These are phyloP conservation scores for Noturus placidus DNA, from an alignment of 2,113 vertebrate species.

Conservation along the genomic window DNA sequence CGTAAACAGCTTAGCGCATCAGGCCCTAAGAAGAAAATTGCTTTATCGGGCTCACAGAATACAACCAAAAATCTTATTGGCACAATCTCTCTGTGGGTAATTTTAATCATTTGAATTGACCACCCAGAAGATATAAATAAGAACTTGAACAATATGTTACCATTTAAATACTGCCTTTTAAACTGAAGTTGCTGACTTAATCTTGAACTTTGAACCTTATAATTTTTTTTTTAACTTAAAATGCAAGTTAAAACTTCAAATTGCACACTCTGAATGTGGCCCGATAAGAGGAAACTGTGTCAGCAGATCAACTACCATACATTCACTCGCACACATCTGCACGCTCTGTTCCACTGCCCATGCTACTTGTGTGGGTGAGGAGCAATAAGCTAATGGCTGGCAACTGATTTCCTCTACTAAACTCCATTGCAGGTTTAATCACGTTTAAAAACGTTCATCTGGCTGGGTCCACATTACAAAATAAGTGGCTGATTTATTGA, in stretches of 20 bases:
- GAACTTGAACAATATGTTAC: neutral
- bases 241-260: too few species aligned
- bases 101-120: neutral
- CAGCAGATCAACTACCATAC: neutral
- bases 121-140: neutral
- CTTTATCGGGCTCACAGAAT: neutral
- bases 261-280: neutral
- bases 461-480: conserved; percentile 36
- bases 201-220: neutral
- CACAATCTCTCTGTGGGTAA: neutral
- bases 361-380: conserved; percentile 40
- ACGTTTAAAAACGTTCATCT: conserved; percentile 52
- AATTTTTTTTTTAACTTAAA: neutral
- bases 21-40: neutral
- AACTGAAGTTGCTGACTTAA: neutral
- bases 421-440: conserved; percentile 55
- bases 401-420: conserved; percentile 55
- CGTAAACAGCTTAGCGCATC: neutral
- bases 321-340: conserved; percentile 9
- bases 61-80: neutral
- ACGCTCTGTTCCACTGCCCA: conserved; percentile 27
- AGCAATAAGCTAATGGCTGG: conserved; percentile 49
- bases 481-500: conserved; percentile 49
- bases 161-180: neutral
- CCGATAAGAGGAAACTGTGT: neutral